Base-by-base conservation (phyloP, 2,797 vertebrate genomes). In the Phrynocephalus vlangalii region DNA sequence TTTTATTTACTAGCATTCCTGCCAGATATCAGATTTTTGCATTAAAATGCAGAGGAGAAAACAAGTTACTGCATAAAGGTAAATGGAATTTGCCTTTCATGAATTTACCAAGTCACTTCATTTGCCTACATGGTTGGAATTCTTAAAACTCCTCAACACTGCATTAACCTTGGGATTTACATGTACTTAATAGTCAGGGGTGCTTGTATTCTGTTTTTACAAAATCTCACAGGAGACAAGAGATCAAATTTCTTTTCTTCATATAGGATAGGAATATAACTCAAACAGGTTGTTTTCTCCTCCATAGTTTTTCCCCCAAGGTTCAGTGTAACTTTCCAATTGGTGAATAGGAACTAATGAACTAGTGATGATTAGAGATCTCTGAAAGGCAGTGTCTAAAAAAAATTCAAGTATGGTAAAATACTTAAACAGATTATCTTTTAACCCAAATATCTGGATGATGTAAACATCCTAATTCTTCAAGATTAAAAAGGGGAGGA, bases 311-410 rank as follows among this genome's bases (percentile, higher is more conserved):
- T 26, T 68, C 24, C 56, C 5, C 56, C 5, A 66, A 30, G 11
- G 44, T 33, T 73, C 67, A 71, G 2, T 75, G 13, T 71, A 84
- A 50, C 13, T 28, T 38, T 60, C 71, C 73, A 33, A 75, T 13
- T 0, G 70, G 2, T 63, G 60, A 76, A 24, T 63, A 26, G 48
- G 28, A 70, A 86, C 10, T 3, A 11, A 10, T 84, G 18, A 63
- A 63, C 18, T 63, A 63, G 60, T 63, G 5, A 63, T 63, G 78
- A 85, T 77, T 77, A 84, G 88, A n/a, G 93, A 50, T 84, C 73
- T 89, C 86, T 91, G 84, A 92, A 91, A 94, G 88, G 16, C 90
- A 87, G 83, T 76, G 56, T 93, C 92, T 90, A 89, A 77, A 96
- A 90, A 84, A 56, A 60, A 79, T 90, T n/a, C 89, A 89, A 90